Conservation (phyloP, 2,113 vertebrate genomes). For the Delphinus delphis region DNA sequence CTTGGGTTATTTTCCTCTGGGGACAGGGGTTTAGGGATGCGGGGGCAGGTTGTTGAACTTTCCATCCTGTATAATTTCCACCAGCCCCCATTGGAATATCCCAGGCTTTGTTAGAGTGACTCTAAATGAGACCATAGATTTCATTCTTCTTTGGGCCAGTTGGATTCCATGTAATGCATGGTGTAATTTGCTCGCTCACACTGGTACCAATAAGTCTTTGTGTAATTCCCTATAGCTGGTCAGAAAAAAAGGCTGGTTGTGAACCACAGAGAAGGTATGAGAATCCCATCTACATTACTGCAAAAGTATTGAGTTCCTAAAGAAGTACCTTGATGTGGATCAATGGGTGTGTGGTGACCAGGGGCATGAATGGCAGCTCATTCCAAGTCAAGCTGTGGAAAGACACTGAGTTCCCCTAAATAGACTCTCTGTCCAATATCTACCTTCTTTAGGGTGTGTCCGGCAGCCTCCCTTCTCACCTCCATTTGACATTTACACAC, state of each 20-base stretch:
- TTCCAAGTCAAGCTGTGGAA: neutral
- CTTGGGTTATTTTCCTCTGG: neutral
- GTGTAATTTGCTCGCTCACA: neutral
- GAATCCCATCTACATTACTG: neutral
- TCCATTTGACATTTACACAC: neutral
- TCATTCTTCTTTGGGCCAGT: neutral
- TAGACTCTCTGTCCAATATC: neutral
- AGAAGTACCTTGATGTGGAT: neutral
- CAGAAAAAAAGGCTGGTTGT: neutral
- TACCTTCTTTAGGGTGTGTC: neutral
- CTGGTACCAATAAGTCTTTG: neutral
- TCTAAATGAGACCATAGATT: neutral
- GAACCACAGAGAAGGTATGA: neutral
- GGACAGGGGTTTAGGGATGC: fast-evolving
- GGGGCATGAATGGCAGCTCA: neutral
- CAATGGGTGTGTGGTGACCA: neutral
- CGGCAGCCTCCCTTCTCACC: neutral
- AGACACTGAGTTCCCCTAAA: neutral
- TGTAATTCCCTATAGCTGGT: neutral
- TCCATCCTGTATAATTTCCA: neutral
- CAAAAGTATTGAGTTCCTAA: neutral
- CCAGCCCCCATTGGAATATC: neutral
- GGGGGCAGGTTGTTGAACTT: neutral
- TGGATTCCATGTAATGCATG: neutral
- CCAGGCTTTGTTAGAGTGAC: neutral